Evolutionary conservation across 2,888 invertebrate species (phyloP).

Genomic region (Drosophila formosana): DNA sequence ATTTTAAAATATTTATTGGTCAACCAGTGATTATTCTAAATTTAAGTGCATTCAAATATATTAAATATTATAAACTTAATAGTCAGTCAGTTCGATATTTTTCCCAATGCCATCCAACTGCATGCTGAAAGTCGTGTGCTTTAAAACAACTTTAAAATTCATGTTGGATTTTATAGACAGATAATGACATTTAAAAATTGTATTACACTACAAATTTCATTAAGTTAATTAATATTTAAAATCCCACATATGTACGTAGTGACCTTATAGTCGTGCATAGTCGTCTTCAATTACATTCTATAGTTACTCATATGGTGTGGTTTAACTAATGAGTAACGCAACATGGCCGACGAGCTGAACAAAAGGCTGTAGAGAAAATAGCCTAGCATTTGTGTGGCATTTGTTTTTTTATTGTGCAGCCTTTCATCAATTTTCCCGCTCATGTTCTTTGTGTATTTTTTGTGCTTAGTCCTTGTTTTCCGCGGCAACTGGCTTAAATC

Average conservation of each 20-base stretch:
- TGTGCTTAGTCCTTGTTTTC: conserved; percentile 3
- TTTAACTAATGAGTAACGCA: conserved; percentile 3
- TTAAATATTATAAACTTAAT: too few species aligned
- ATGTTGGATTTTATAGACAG: too few species aligned
- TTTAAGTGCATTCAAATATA: too few species aligned
- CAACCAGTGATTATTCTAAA: too few species aligned
- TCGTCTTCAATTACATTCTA: background rate
- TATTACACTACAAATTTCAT: too few species aligned
- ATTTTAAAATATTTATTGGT: too few species aligned
- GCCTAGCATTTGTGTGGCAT: background rate
- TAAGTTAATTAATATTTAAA: background rate
- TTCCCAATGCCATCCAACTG: too few species aligned
- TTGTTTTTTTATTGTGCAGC: conserved; percentile 16
- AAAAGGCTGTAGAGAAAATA: conserved; percentile 17
- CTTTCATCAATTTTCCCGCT: conserved; percentile 35
- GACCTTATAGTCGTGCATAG: background rate
- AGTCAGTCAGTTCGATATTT: too few species aligned
- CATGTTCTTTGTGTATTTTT: conserved; percentile 12
- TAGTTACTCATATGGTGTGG: background rate
- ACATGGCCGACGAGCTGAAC: conserved; percentile 1
- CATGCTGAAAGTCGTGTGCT: too few species aligned
- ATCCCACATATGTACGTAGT: background rate
- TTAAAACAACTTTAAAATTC: too few species aligned
- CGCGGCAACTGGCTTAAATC: conserved; percentile 28
- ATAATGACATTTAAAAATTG: too few species aligned